Evolutionary conservation across 1,140 invertebrate species (phyloP).

Genomic region (Bombus turneri): DNA sequence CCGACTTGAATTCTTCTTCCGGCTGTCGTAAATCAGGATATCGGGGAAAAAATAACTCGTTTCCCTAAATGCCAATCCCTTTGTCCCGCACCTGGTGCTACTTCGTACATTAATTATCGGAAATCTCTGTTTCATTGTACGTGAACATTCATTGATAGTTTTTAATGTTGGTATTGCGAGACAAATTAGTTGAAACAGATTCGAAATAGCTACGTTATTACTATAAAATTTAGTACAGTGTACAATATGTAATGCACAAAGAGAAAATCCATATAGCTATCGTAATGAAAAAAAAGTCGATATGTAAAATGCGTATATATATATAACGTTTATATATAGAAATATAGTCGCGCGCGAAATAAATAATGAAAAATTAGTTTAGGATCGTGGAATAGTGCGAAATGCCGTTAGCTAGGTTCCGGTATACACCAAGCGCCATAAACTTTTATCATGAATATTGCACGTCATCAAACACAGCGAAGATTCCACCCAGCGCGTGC

Average conservation of each 20-base stretch:
- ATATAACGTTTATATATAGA: not conserved
- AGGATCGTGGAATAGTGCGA: not conserved
- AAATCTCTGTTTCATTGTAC: not conserved
- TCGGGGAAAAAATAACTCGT: not conserved
- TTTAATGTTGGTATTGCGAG: not conserved
- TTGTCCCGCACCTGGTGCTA: not conserved
- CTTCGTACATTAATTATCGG: not conserved
- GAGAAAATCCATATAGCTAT: no score
- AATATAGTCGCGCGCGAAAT: not conserved
- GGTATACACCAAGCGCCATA: conserved; percentile 14
- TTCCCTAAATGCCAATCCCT: not conserved
- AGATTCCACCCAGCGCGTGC: conserved; percentile 50
- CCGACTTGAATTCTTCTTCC: conserved; percentile 11
- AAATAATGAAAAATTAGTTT: conserved; percentile 14
- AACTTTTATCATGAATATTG: conserved; percentile 64
- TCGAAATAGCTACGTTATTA: not conserved
- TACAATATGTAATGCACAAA: not conserved
- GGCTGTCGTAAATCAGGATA: conserved; percentile 12
- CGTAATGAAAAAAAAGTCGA: not conserved
- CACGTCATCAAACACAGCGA: conserved; percentile 41
- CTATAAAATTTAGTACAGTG: not conserved
- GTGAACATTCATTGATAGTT: not conserved
- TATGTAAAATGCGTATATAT: not conserved
- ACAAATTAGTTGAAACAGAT: not conserved
- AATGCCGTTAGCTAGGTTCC: not conserved